Conservation (phyloP, 2,113 vertebrate species). For the Epinephelus fuscoguttatus region DNA sequence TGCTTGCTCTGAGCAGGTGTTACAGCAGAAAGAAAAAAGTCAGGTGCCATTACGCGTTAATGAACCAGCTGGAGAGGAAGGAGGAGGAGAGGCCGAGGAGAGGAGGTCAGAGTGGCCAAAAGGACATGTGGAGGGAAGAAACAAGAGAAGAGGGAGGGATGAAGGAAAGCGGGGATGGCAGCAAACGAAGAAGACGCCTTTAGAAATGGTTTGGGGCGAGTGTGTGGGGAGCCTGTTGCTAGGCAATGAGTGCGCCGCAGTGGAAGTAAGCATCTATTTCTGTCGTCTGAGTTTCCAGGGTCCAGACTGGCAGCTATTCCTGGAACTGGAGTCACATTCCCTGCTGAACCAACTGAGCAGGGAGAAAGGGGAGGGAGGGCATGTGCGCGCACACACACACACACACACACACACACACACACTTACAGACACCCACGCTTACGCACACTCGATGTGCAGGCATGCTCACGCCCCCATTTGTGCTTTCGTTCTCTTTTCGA, state of each 20-base stretch:
- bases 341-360: slow-evolving; percentile 68
- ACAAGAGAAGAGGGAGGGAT: slow-evolving; percentile 21
- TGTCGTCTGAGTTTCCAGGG: slow-evolving; percentile 85
- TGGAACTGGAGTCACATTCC: slow-evolving; percentile 86
- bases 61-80: neutral
- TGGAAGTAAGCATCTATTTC: slow-evolving; percentile 85
- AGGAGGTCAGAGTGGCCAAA: slow-evolving; percentile 26
- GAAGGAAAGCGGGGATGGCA: slow-evolving; percentile 39
- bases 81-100: slow-evolving; percentile 13
- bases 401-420: slow-evolving; percentile 29
- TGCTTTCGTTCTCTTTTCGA: slow-evolving; percentile 30
- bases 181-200: slow-evolving; percentile 62
- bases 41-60: slow-evolving; percentile 46
- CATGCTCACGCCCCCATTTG: slow-evolving; percentile 37
- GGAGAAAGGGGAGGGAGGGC: slow-evolving; percentile 11
- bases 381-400: neutral
- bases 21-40: slow-evolving; percentile 40
- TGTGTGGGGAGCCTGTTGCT: slow-evolving; percentile 86
- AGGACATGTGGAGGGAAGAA: slow-evolving; percentile 22
- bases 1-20: slow-evolving; percentile 45
- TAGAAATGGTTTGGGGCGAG: slow-evolving; percentile 77
- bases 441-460: slow-evolving; percentile 32
- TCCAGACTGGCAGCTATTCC: slow-evolving; percentile 87
- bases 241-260: slow-evolving; percentile 80
- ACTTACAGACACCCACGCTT: slow-evolving; percentile 49